Evolutionary conservation across 2,113 vertebrate genomes (phyloP).

Genomic region (Hemichromis elongatus): DNA sequence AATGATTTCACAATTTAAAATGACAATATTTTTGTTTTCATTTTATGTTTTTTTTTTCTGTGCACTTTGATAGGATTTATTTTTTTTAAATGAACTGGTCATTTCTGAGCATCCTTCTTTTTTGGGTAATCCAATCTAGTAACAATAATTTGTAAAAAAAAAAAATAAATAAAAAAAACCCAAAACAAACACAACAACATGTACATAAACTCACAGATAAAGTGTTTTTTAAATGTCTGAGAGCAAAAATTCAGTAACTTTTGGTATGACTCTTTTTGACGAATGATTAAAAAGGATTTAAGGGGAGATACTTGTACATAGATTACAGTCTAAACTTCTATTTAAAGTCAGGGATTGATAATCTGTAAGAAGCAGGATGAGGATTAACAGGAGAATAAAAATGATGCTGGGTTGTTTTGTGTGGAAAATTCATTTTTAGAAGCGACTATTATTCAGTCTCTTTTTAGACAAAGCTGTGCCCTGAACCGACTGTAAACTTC

Average conservation of each 20-base stretch:
- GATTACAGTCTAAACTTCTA: constrained; percentile 14
- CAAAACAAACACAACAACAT: background rate
- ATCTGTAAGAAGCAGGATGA: background rate
- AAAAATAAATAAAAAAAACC: background rate
- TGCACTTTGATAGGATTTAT: background rate
- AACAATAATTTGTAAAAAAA: background rate
- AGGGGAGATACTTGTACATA: background rate
- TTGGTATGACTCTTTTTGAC: background rate
- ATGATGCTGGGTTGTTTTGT: background rate
- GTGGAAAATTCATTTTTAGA: background rate
- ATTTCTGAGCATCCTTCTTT: background rate
- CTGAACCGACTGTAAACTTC: background rate
- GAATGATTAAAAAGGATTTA: background rate
- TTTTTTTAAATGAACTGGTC: background rate
- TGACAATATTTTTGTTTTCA: background rate
- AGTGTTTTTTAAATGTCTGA: background rate
- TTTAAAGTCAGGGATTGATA: constrained; percentile 1
- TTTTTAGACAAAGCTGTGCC: background rate
- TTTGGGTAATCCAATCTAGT: background rate
- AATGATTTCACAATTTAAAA: background rate
- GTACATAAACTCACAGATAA: background rate
- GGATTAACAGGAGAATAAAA: constrained; percentile 31
- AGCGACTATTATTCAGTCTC: background rate
- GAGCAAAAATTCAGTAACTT: background rate
- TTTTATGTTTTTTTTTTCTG: background rate